These are phyloP conservation scores for Germaria angustata DNA, from an alignment of 2,888 invertebrate genomes.

Conservation along the genomic window DNA sequence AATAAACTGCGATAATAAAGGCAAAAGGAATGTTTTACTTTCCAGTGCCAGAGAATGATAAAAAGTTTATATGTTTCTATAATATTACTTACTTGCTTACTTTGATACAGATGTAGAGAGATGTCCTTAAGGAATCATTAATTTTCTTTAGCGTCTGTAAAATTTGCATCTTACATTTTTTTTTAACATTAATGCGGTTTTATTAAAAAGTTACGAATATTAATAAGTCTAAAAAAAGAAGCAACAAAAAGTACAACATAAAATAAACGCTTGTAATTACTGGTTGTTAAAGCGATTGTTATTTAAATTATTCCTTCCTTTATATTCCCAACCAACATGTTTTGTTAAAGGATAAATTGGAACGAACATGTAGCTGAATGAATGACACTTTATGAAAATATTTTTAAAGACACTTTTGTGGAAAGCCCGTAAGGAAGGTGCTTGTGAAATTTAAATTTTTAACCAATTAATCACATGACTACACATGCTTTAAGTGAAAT, in stretches of 20 bases:
- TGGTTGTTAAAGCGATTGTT: conserved; percentile 46
- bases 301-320: conserved; percentile 29
- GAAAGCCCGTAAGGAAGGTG: conserved; percentile 28
- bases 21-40: conserved; percentile 19
- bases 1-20: conserved; percentile 9
- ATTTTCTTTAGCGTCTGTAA: conserved; percentile 69
- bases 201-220: conserved; percentile 57
- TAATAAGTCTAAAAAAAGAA: conserved; percentile 17
- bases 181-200: conserved; percentile 64
- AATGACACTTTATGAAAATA: conserved; percentile 39
- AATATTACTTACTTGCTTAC: conserved; percentile 18
- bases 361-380: background rate
- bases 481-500: conserved; percentile 39
- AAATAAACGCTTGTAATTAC: conserved; percentile 49
- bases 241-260: conserved; percentile 23
- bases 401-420: conserved; percentile 7
- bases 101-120: conserved; percentile 46
- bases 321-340: background rate
- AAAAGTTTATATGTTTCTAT: conserved; percentile 2
- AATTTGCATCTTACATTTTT: conserved; percentile 61
- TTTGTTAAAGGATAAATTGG: background rate
- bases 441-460: conserved; percentile 53
- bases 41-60: conserved; percentile 1
- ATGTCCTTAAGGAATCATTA: conserved; percentile 69
- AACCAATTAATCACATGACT: conserved; percentile 58